These are phyloP conservation scores for Heliconius melpomene DNA, from an alignment of 1,140 invertebrate species.

Conservation along the genomic window DNA sequence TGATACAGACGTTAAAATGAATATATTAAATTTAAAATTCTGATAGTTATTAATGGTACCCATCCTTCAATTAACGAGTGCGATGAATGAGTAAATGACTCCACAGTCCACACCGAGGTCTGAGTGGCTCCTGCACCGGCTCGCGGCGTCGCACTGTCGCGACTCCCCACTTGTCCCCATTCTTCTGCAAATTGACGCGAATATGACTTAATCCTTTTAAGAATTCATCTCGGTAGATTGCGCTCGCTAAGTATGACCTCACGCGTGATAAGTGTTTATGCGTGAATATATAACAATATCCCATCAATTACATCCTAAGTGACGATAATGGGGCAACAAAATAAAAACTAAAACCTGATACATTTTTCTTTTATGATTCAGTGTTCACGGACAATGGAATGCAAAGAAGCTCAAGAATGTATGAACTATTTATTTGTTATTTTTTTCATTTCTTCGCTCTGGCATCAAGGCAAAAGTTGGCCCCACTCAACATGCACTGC, in stretches of 20 bases:
- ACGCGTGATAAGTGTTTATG: conserved; percentile 43
- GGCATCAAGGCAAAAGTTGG: no score
- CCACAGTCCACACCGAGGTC: conserved; percentile 39
- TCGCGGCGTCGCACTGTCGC: conserved; percentile 56
- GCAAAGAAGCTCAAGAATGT: conserved; percentile 17
- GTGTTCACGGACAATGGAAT: conserved; percentile 46
- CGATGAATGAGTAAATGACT: conserved; percentile 45
- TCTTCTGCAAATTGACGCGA: conserved; percentile 67
- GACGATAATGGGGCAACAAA: conserved; percentile 38
- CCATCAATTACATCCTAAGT: conserved; percentile 45
- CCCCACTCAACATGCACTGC: no score
- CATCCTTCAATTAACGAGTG: conserved; percentile 47
- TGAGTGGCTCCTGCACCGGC: conserved; percentile 49
- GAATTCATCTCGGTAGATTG: conserved; percentile 56
- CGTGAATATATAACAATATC: conserved; percentile 39
- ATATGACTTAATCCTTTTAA: conserved; percentile 75
- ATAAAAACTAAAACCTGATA: conserved; percentile 39
- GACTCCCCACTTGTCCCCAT: conserved; percentile 66
- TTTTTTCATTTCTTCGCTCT: no score
- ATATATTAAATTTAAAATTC: conserved; percentile 13
- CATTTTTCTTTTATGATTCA: conserved; percentile 54
- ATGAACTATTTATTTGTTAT: no score
- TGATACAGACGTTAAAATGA: neutral
- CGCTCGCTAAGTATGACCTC: conserved; percentile 57
- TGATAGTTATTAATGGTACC: conserved; percentile 17